Evolutionary conservation across 2,888 invertebrate species (phyloP).

Genomic region (Caenorhabditis sp.): DNA sequence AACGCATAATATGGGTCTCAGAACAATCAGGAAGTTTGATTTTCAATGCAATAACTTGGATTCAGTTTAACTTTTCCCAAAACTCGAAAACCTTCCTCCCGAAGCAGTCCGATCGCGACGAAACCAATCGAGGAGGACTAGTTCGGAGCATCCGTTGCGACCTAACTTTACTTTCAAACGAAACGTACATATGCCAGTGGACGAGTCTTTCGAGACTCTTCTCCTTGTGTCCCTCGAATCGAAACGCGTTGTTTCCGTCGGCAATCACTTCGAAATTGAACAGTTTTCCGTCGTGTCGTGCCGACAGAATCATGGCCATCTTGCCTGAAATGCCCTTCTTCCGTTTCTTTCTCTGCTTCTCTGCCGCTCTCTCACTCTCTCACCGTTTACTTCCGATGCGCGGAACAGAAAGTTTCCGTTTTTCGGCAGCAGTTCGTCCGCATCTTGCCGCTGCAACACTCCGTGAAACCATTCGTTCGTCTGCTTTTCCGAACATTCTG

Average conservation of each 20-base stretch:
- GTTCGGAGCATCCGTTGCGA: too few relatives aligned
- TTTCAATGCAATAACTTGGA: too few relatives aligned
- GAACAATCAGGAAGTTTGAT: too few relatives aligned
- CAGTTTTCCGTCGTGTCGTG: constrained; percentile 62
- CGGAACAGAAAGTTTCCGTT: constrained; percentile 74
- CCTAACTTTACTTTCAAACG: too few relatives aligned
- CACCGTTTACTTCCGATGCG: constrained; percentile 69
- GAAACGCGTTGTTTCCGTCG: constrained; percentile 39
- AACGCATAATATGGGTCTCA: too few relatives aligned
- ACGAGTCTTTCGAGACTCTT: constrained; percentile 47
- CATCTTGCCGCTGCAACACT: constrained; percentile 72
- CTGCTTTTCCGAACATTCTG: constrained; percentile 10
- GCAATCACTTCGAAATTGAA: constrained; percentile 73
- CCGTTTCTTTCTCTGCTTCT: not conserved
- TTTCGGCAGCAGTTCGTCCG: constrained; percentile 73
- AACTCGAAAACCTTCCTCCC: too few relatives aligned
- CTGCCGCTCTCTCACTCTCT: not conserved
- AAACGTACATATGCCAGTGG: constrained; percentile 53
- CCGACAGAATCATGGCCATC: constrained; percentile 72
- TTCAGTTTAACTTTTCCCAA: too few relatives aligned
- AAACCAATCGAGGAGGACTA: too few relatives aligned
- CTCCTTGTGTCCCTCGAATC: constrained; percentile 68
- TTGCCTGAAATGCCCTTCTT: constrained; percentile 60
- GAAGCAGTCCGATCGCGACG: too few relatives aligned
- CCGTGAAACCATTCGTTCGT: constrained; percentile 57